Conservation (phyloP, 1,140 invertebrate species). For the Capitella teleta region DNA sequence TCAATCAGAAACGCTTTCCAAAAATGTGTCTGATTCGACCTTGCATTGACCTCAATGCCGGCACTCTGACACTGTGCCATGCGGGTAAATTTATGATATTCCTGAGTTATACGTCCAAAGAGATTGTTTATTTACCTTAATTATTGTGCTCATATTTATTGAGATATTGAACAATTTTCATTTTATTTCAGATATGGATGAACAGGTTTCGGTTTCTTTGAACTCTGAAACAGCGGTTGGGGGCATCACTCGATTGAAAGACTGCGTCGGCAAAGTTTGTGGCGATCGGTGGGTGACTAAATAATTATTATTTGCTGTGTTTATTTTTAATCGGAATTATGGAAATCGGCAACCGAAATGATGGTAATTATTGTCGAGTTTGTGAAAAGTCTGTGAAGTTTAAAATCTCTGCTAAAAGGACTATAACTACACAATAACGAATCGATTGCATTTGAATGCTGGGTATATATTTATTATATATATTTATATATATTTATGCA, state of each 20-base stretch:
- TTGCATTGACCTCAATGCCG: conserved; percentile 51
- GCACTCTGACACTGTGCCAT: conserved; percentile 55
- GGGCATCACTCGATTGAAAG: conserved; percentile 2
- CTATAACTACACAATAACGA: background rate
- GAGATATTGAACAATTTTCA: background rate
- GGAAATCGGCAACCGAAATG: no score
- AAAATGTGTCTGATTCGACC: conserved; percentile 72
- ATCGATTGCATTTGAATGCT: background rate
- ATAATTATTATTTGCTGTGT: background rate
- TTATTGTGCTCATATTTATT: background rate
- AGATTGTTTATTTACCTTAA: background rate
- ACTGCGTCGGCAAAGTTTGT: conserved; percentile 59
- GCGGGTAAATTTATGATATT: conserved; percentile 44
- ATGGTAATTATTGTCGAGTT: background rate
- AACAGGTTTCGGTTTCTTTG: background rate
- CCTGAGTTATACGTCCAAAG: background rate
- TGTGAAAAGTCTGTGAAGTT: background rate
- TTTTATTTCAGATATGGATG: background rate
- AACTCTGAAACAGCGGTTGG: conserved; percentile 3
- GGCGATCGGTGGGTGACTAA: conserved; percentile 49
- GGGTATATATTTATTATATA: background rate
- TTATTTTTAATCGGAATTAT: background rate
- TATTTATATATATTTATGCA: background rate
- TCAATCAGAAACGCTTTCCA: conserved; percentile 78
- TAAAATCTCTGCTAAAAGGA: background rate